These are phyloP conservation scores for Augiades crinisus DNA, from an alignment of 2,888 invertebrate species.

Conservation along the genomic window DNA sequence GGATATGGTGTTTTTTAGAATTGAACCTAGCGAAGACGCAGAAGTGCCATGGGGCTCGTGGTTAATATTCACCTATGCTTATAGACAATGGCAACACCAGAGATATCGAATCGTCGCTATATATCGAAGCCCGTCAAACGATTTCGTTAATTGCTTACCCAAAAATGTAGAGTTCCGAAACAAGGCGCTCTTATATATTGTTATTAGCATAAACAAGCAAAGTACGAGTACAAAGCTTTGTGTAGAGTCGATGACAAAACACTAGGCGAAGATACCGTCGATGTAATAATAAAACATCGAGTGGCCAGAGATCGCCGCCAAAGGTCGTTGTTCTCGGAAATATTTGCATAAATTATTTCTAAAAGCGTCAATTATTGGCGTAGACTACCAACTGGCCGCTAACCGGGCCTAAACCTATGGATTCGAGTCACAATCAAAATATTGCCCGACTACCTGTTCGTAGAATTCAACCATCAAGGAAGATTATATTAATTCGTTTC, in stretches of 20 bases:
- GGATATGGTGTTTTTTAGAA: no score
- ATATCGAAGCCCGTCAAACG: no score
- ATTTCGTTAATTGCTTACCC: no score
- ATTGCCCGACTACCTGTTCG: constrained; percentile 68
- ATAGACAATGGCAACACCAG: no score
- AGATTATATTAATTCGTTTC: constrained; percentile 55
- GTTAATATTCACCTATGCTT: no score
- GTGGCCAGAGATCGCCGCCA: constrained; percentile 28
- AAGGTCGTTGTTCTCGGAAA: constrained; percentile 60
- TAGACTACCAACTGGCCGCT: constrained; percentile 33
- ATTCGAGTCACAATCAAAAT: constrained; percentile 40
- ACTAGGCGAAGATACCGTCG: constrained; percentile 17
- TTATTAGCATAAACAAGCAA: not conserved
- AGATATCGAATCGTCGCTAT: no score
- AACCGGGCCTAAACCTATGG: constrained; percentile 19
- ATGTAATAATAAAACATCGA: constrained; percentile 25
- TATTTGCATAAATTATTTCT: constrained; percentile 64
- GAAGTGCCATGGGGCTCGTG: no score
- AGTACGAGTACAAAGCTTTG: not conserved
- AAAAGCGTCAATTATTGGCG: constrained; percentile 47
- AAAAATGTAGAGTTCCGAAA: no score
- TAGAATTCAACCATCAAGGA: constrained; percentile 47
- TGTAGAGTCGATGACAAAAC: constrained; percentile 18
- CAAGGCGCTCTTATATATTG: no score
- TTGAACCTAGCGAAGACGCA: no score